Base-by-base conservation (phyloP, 2,888 invertebrate genomes). In the Mythimna lalbum region DNA sequence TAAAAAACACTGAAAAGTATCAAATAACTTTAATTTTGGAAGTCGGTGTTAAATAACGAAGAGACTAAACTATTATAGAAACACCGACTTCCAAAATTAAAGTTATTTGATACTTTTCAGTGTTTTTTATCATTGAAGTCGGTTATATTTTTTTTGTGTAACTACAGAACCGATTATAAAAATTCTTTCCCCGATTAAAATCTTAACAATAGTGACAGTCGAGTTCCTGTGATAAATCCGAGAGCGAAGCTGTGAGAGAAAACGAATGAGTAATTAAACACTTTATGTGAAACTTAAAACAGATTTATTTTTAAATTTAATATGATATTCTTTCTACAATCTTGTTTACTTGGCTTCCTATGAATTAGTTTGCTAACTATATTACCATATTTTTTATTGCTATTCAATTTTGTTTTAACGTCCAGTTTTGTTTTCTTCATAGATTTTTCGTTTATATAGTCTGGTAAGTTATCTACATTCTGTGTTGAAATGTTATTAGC, bases 291-390 rank as follows among this genome's bases (percentile, higher is more conserved):
- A 49, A 33, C 14, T 47, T 68, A 78, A 31, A 55, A 19, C 12
- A 79, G 36, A 47, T 81, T 77, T 79, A 79, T 77, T 65, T 77
- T 81, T n/a, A 79, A 31, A 43, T 81, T 65, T 23, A 79, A 55
- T 27, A 63, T 19, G 53, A 79, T 31, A 33, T 23, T 71, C 1
- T 77, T 71, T 17, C 31, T 63, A n/a, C 81, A 81, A 19, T 27
- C 6, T 5, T 23, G 50, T 31, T 31, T 33, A 7, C 21, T 56
- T 17, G 7, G 14, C n/a, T 47, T 59, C 0, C 49, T 53, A 21
- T 33, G 31, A 12, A 27, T 23, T 27, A 52, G 23, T 19, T 60
- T 74, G 19, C 14, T 49, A 19, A 19, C 0, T 64, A 43, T 10
- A 33, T 52, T 47, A 3, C 43, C 39, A 47, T 9, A 43, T 2